Evolutionary conservation across 2,888 invertebrate genomes (phyloP).

Genomic region (Theristus sp.): DNA sequence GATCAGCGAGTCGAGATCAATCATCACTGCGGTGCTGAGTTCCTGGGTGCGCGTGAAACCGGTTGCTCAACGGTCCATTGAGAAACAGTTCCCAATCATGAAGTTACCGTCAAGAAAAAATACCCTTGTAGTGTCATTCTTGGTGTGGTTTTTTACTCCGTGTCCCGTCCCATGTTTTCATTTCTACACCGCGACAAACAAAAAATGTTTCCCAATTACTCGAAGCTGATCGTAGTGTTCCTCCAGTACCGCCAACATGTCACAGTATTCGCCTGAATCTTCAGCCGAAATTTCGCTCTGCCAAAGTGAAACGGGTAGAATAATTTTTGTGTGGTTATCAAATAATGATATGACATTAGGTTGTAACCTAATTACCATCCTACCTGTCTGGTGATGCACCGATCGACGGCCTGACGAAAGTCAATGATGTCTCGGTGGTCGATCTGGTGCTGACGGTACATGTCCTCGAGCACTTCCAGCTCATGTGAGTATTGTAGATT

Average conservation of each 20-base stretch:
- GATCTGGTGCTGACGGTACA: conserved; percentile 69
- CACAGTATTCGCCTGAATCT: conserved; percentile 71
- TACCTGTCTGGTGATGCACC: conserved; percentile 61
- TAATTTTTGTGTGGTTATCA: too few species aligned
- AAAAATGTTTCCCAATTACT: too few species aligned
- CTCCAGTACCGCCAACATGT: conserved; percentile 72
- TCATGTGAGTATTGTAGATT: conserved; percentile 84
- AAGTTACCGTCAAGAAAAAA: too few species aligned
- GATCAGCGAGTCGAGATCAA: conserved; percentile 73
- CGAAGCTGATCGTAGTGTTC: conserved; percentile 77
- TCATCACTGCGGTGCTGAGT: conserved; percentile 60
- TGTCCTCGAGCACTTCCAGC: conserved; percentile 64
- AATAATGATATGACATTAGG: too few species aligned
- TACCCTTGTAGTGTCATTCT: not conserved
- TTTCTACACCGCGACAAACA: too few species aligned
- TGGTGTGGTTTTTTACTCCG: not conserved
- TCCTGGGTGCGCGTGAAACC: too few species aligned
- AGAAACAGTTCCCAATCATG: too few species aligned
- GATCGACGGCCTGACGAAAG: conserved; percentile 75
- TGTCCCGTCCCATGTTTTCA: too few species aligned
- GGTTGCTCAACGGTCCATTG: too few species aligned
- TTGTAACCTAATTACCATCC: conserved; percentile 1
- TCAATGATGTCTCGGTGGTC: conserved; percentile 84
- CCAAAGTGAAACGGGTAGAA: too few species aligned
- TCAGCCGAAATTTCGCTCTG: conserved; percentile 45